Evolutionary conservation across 1,140 invertebrate species (phyloP), one percentile per base, ranked within the genome.

Genomic region (Drosophila novamexicana): DNA sequence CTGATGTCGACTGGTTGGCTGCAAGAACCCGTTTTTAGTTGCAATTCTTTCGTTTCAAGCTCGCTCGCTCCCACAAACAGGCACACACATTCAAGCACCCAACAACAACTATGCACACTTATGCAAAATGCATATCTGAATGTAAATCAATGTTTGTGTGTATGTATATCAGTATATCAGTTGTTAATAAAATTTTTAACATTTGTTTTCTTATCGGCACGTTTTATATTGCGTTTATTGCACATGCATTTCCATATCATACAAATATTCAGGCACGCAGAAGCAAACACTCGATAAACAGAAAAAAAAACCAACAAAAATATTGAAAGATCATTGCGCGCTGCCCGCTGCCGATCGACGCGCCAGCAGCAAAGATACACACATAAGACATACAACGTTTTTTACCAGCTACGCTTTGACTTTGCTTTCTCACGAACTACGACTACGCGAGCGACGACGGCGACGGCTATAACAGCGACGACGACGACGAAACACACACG

Each of bases 11-110:
- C 79, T 78, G 70, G 82, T 74, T 83, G 70, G 82, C 71, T 83
- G 80, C 80, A 79, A 70, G 77, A 88, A 88, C 83, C 50, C 66
- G 83, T 88, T 88, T 86, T 86, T 52, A 58, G 59, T 83, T 86
- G 83, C 83, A 88, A 86, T 86, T 86, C 84, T 76, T 76, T 75
- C 64, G 32, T 66, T 72, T 61, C 44, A 54, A 56, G 9, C 61
- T 74, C 52, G 53, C 67, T 70, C 49, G 37, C 39, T 58, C 32
- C 40, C 67, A 69, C 65, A 57, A 5, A 56, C 47, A 62, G 36
- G 54, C 62, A 54, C 22, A 32, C 50, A 75, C 7, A 54, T 49
- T 52, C 54, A 42, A 45, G 53, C 66, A 68, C 22, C 71, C 42
- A 68, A 22, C n/a, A 49, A 57, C 39, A 61, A 47, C 65, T 14